A percentile compares a stretch with the other conserved stretches of the same genome.
phyloP scores from a whole-genome alignment of 2,797 vertebrate species.

The Phataginus tricuspis region DNA sequence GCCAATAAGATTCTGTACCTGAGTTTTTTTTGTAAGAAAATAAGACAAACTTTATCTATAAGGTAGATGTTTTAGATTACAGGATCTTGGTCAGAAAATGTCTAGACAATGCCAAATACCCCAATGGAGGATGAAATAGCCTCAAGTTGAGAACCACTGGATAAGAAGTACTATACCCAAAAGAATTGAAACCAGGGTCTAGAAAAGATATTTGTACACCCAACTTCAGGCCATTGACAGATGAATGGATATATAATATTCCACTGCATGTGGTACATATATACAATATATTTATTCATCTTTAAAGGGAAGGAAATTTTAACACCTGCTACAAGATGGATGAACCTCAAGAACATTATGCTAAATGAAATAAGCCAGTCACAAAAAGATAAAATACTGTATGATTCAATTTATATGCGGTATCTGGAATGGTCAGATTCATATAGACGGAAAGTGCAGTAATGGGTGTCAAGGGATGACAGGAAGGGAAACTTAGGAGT shows the following conservation, averaged over 20 bases:
- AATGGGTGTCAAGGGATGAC: neutral
- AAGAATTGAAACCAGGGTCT: no score
- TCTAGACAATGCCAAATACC: neutral
- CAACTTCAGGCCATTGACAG: no score
- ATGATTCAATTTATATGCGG: neutral
- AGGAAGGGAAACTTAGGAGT: neutral
- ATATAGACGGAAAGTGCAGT: neutral
- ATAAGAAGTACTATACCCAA: neutral
- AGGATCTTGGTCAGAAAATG: neutral
- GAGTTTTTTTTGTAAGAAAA: neutral
- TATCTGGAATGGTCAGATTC: neutral
- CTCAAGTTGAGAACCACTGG: neutral
- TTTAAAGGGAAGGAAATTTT: neutral
- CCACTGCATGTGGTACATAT: no score
- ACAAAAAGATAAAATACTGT: neutral
- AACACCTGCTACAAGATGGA: neutral
- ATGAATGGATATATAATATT: no score
- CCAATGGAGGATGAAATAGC: neutral
- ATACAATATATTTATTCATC: neutral
- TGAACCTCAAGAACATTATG: neutral
- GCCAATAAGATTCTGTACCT: neutral
- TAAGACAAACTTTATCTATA: neutral
- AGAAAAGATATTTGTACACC: no score
- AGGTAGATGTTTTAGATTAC: neutral
- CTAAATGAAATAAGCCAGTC: neutral